Evolutionary conservation across 92 coral and sea anemone species (phyloP).

Genomic region (Pocillopora grandis): DNA sequence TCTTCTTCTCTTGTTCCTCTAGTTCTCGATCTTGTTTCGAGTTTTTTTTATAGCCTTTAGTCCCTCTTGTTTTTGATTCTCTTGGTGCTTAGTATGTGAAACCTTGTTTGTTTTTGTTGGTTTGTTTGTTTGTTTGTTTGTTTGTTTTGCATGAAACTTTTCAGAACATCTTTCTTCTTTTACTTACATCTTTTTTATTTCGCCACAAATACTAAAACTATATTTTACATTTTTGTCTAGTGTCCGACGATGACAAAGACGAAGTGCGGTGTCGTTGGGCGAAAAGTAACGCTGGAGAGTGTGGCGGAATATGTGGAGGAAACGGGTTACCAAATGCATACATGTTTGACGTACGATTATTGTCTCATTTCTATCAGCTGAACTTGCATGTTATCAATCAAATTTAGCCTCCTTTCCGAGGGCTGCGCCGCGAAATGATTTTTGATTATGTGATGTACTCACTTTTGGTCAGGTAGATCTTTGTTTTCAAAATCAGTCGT

Average conservation of each 20-base stretch:
- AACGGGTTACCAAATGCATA: slow-evolving; percentile 7
- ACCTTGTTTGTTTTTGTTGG: too few relatives aligned
- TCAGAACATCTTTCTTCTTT: not conserved
- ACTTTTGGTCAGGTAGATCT: too few relatives aligned
- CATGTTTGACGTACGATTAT: not conserved
- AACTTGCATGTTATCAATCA: too few relatives aligned
- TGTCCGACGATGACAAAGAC: slow-evolving; percentile 77
- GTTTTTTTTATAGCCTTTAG: not conserved
- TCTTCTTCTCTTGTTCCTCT: not conserved
- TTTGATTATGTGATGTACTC: too few relatives aligned
- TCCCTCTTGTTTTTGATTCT: not conserved
- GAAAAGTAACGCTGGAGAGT: slow-evolving; percentile 2
- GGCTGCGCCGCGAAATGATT: too few relatives aligned
- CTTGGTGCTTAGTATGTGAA: not conserved
- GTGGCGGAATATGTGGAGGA: slow-evolving; percentile 7
- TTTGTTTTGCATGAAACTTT: not conserved
- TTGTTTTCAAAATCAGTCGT: too few relatives aligned
- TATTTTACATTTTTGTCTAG: slow-evolving; percentile 16
- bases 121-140: too few relatives aligned
- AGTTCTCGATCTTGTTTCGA: not conserved
- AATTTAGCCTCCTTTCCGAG: too few relatives aligned
- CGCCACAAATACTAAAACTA: not conserved
- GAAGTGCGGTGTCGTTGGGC: slow-evolving; percentile 90
- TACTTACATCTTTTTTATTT: not conserved
- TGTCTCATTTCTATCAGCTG: too few relatives aligned